phyloP scores from a whole-genome alignment of 2,888 invertebrate species.

The Tetramorium bicarinatum region DNA sequence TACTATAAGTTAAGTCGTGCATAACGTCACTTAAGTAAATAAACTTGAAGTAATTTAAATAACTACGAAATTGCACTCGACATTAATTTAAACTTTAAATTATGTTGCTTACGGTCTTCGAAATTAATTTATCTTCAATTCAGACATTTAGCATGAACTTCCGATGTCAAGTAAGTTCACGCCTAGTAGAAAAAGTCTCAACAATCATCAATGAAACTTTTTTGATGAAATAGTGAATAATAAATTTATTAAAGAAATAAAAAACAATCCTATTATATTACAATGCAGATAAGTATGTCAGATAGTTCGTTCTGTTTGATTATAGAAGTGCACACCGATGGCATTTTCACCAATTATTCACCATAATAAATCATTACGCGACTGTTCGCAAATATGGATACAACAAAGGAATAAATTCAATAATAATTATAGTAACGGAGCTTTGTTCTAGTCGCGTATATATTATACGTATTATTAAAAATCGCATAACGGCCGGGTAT shows the following conservation, averaged over 20 bases:
- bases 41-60: slow-evolving; percentile 19
- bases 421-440: not conserved
- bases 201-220: not conserved
- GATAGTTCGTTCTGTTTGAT: not conserved
- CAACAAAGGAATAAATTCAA: slow-evolving; percentile 19
- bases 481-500: not conserved
- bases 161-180: not conserved
- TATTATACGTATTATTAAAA: slow-evolving; percentile 31
- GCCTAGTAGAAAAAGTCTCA: not conserved
- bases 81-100: slow-evolving; percentile 38
- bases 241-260: not conserved
- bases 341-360: not conserved
- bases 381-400: not conserved
- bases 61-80: not conserved
- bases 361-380: slow-evolving; percentile 7
- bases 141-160: not conserved
- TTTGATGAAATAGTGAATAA: not conserved
- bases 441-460: not conserved
- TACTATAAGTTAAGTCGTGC: not conserved
- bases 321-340: not conserved
- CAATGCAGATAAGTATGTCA: not conserved
- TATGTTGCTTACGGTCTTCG: not conserved
- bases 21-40: not conserved
- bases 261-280: not conserved
- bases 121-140: slow-evolving; percentile 16